Evolutionary conservation across 2,888 invertebrate genomes (phyloP), one percentile per base, ranked within the genome.

Genomic region (Schizaphis graminum): DNA sequence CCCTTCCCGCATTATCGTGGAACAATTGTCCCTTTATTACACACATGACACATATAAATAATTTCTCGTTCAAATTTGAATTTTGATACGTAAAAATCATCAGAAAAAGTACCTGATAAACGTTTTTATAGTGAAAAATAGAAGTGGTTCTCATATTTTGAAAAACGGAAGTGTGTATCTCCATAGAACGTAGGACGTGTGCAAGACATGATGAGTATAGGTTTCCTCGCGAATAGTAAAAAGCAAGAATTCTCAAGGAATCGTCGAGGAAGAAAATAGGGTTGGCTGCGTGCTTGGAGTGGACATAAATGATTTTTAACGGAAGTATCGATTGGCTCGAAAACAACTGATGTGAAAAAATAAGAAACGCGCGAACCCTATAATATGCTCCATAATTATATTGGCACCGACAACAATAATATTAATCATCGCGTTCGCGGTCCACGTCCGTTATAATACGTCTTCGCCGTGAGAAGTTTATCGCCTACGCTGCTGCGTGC

Each of bases 401-500:
- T 77, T 21, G 77, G 77, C 77, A 77, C 35, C 77, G 35, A 21
- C 77, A 35, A 35, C 35, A 8, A 26, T 26, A 26, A 26, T 4
- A 67, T 4, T 13, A 77, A 77, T 77, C 77, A 24, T 35, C 77
- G 77, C 21, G 21, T 35, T 77, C 77, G 77, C 77, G 35, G 26
- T 90, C 85, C 44, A 85, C 44, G 44, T 85, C 85, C 41, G 85
- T 5, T 85, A 85, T 11, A 21, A 85, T 85, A 85, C 85, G 85
- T 85, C 85, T 85, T 85, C 85, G 41, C 85, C 85, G 85, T 85
- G 85, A 85, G 85, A 85, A 85, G 85, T 85, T 44, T 21, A 44
- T 44, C 85, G 26, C 26, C 85, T 4, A 35, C 85, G 21, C 77
- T 11, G 21, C 77, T 49, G n/a, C 13, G 24, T 84, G 84, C 84